Conservation (phyloP, 2,113 vertebrate genomes). For the Setophaga petechia region DNA sequence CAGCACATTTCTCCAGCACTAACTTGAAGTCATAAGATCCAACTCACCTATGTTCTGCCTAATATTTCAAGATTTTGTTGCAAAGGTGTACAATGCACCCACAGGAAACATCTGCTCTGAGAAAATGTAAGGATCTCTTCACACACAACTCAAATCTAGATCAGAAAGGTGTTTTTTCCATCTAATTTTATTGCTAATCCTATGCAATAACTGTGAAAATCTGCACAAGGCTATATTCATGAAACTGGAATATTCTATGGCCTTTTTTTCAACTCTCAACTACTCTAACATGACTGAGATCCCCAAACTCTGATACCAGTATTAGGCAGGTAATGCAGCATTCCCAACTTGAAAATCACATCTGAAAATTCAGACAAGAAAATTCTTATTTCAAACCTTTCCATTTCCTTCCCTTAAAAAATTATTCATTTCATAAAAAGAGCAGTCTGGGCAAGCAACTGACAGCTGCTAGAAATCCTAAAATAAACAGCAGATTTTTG, state of each 20-base stretch:
- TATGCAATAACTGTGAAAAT: not conserved
- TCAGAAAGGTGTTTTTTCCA: not conserved
- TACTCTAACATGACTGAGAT: not conserved
- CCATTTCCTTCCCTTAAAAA: not conserved
- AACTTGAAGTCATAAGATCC: not conserved
- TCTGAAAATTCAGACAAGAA: not conserved
- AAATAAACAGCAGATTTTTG: slow-evolving; percentile 54
- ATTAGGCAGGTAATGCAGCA: not conserved
- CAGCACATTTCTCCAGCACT: not conserved
- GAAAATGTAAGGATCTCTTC: not conserved
- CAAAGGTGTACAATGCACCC: rapidly evolving
- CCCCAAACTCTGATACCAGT: not conserved
- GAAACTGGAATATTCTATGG: not conserved
- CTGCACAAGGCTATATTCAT: not conserved
- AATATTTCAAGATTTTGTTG: not conserved
- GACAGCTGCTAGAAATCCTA: slow-evolving; percentile 29
- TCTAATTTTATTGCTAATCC: not conserved
- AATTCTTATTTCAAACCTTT: not conserved
- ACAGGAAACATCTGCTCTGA: not conserved
- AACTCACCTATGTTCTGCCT: not conserved
- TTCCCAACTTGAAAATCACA: not conserved
- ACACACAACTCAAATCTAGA: not conserved
- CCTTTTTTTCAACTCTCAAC: not conserved
- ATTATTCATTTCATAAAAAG: slow-evolving; percentile 6
- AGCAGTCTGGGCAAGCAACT: slow-evolving; percentile 35